Evolutionary conservation across 64 coral and sea anemone genomes (phyloP), one percentile per base, ranked within the genome.

Genomic region (Stichodactyla helianthus): DNA sequence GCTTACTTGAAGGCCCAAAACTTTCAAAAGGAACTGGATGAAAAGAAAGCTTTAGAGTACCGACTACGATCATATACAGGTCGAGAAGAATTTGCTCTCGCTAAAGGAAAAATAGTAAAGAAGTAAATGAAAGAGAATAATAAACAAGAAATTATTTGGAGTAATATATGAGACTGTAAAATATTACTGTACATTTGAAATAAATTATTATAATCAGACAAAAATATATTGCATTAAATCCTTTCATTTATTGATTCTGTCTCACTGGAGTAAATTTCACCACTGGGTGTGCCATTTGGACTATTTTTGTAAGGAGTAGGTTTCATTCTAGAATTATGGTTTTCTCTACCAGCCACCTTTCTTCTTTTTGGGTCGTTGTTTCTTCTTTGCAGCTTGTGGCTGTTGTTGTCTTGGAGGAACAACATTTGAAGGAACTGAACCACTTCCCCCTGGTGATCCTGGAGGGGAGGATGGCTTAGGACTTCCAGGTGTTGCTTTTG

Each of bases 381-480:
- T 98, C 87, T 94, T 98, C 59, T 92, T 98, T 50, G 88, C 92
- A 17, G 95, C 95, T 63, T 94, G 92, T 7, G 95, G 95, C 28
- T 98, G 95, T 22, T 98, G 95, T 77, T 94, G 95, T 62, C 95
- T 87, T 51, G 95, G 93, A 31, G 95, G 95, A 10, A 98, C 92
- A 59, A 92, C 92, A 52, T 87, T 94, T 6, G 95, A 59, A 22
- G 93, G 84, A 59, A 86, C 89, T 19, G 92, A n/a, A 55, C 83
- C 68, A 12, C 86, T 86, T 17, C 86, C 78, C 6, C 87, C 90
- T 0, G 92, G 87, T 18, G 92, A 88, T n/a, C 95, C 86, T 2
- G 95, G 89, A 19, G 95, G 92, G 10, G 95, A 98, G 0, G 95
- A 82, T 23, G 92, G 83, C 26, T 98, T 98, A 0, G 95, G 95